Conservation (phyloP, 2,113 vertebrate species). For the Pantherophis guttatus region DNA sequence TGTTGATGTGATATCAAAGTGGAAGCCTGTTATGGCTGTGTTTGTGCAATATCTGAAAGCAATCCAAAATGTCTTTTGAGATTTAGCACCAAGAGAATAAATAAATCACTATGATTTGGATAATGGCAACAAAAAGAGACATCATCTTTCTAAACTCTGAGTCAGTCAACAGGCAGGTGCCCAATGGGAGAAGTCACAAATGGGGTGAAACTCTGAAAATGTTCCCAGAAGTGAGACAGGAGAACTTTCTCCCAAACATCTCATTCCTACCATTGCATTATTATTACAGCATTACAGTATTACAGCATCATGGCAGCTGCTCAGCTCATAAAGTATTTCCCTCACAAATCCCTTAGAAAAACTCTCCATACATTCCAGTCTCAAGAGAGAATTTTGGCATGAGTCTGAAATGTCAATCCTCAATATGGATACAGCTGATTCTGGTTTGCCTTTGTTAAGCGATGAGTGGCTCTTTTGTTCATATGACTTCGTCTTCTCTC, state of each 20-base stretch:
- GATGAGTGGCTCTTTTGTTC: background rate
- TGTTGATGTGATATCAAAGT: background rate
- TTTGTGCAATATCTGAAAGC: background rate
- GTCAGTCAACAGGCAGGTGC: background rate
- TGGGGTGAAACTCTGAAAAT: too few relatives aligned
- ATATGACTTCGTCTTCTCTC: background rate
- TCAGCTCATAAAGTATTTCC: too few relatives aligned
- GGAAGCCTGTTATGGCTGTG: background rate
- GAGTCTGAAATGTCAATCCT: too few relatives aligned
- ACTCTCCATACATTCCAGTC: too few relatives aligned
- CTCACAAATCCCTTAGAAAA: too few relatives aligned
- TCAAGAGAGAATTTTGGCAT: too few relatives aligned
- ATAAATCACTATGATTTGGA: background rate
- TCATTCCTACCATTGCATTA: too few relatives aligned
- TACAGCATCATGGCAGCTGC: too few relatives aligned
- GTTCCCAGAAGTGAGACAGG: background rate
- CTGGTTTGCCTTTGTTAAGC: too few relatives aligned
- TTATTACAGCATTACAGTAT: too few relatives aligned
- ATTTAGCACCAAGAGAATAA: background rate
- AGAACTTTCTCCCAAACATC: too few relatives aligned
- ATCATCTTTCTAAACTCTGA: background rate
- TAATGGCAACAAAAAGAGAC: background rate
- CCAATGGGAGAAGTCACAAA: background rate
- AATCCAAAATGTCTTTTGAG: background rate
- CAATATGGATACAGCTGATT: too few relatives aligned